Conservation (phyloP, 2,888 invertebrate species). For the Parasteatoda lunata region DNA sequence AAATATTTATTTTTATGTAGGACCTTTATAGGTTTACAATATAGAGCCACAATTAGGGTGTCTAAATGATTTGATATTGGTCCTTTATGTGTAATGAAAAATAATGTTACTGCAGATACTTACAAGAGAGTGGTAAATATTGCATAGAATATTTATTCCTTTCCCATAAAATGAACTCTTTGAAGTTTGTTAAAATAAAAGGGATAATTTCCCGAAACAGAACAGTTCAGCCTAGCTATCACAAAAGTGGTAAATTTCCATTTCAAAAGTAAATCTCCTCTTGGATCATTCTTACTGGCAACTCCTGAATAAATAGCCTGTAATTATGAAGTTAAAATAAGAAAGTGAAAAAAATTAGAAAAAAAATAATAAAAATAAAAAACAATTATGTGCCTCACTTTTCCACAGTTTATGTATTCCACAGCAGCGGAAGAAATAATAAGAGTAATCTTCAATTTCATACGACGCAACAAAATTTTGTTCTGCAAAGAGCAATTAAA, state of each 20-base stretch:
- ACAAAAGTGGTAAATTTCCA: constrained; percentile 93
- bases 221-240: constrained; percentile 90
- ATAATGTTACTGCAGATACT: constrained; percentile 70
- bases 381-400: constrained; percentile 77
- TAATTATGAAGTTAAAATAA: constrained; percentile 68
- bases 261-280: constrained; percentile 81
- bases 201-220: constrained; percentile 87
- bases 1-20: no score
- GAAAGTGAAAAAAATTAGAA: background rate
- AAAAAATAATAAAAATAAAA: background rate
- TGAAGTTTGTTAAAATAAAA: constrained; percentile 92
- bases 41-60: no score
- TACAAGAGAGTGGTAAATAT: constrained; percentile 88
- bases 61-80: no score
- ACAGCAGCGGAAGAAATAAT: constrained; percentile 93
- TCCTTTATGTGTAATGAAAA: no score
- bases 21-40: no score
- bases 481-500: constrained; percentile 78
- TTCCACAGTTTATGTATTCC: constrained; percentile 94
- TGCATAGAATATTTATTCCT: constrained; percentile 86
- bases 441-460: constrained; percentile 89
- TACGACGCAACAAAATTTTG: constrained; percentile 94
- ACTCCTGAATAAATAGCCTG: constrained; percentile 92
- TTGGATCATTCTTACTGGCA: constrained; percentile 90
- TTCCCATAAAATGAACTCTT: constrained; percentile 78